A percentile compares a stretch with the other conserved stretches of the same genome.
phyloP scores from a whole-genome alignment of 2,113 vertebrate species.

The Rhynchopsitta pachyrhyncha region DNA sequence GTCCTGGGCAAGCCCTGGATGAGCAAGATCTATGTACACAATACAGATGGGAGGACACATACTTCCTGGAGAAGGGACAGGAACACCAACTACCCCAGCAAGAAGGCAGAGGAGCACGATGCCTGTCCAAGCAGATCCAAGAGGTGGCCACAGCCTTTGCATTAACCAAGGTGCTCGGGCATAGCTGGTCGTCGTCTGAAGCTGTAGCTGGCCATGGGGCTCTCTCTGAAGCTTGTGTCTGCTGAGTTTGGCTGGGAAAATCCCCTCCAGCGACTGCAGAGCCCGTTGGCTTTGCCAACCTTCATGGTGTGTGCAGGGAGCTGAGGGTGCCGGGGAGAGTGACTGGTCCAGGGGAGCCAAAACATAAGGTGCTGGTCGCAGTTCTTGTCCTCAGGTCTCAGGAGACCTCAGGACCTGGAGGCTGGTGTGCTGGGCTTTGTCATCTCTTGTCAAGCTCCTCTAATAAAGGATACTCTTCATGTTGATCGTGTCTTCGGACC shows the following conservation, averaged over 20 bases:
- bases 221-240: neutral
- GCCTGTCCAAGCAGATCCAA: neutral
- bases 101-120: neutral
- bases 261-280: neutral
- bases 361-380: neutral
- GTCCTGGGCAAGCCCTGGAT: neutral
- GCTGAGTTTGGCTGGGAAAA: neutral
- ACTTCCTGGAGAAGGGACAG: neutral
- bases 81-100: neutral
- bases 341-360: neutral
- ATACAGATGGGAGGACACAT: neutral
- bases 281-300: neutral
- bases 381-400: neutral
- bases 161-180: rapidly evolving
- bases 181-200: rapidly evolving
- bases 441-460: neutral
- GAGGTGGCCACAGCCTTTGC: rapidly evolving
- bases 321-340: neutral
- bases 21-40: neutral
- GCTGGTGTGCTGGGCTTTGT: neutral
- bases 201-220: neutral
- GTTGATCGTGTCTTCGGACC: neutral
- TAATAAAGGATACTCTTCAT: neutral
- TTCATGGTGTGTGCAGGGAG: neutral
- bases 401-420: neutral